Evolutionary conservation across 1,140 invertebrate genomes (phyloP), one percentile per base, ranked within the genome.

Genomic region (Macrocentrus cingulum): DNA sequence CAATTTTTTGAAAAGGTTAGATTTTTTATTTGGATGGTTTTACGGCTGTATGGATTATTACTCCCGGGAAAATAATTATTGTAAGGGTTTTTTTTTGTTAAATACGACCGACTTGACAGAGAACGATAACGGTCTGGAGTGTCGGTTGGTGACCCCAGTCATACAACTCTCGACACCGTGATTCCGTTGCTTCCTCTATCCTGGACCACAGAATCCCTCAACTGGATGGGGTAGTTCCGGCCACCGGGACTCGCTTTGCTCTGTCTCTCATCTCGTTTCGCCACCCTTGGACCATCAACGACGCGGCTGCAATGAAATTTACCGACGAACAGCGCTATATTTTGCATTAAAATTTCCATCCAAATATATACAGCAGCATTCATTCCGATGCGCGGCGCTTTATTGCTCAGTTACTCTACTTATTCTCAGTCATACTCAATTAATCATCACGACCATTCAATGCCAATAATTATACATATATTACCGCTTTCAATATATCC

Each of bases 191-290:
- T 49, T 49, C 16, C 45, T 25, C 65, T 63, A 57, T 51, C 36
- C 58, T 64, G 57, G 45, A 50, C 57, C 48, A 32, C 52, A 55
- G 52, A 39, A 55, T 55, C 52, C 36, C 52, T 55, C 52, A 55
- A 55, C 52, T 55, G 52, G 41, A 55, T 45, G 39, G 52, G 52
- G 39, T 55, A 34, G 52, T 55, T 55, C 29, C 51, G 51, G 20
- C 52, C 32, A 51, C 32, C 62, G 41, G 13, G 49, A 50, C 46
- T 46, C 44, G 18, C 16, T n/a, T n/a, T 20, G 15, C 18, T 45
- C 19, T 18, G 5, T 18, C 42, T 39, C 51, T 53, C 51, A 53
- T 53, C 36, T 53, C 51, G n/a, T n/a, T n/a, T 13, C 13, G 51
- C 51, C 37, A 53, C 36, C 34, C 9, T 51, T 36, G 16, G 29